Evolutionary conservation across 2,113 vertebrate species (phyloP).

Genomic region (Corynorhinus townsendii): DNA sequence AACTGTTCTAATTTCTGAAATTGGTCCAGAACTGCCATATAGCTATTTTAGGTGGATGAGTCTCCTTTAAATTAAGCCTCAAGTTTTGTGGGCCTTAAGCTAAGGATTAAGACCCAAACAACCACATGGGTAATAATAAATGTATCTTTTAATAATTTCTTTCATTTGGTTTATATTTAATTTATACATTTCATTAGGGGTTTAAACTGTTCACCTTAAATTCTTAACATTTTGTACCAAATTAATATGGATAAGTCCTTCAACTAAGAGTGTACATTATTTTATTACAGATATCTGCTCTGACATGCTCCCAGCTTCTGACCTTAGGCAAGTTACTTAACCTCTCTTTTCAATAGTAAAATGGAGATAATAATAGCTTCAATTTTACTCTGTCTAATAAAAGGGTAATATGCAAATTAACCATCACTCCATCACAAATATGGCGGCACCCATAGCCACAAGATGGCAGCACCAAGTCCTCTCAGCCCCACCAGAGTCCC

Average conservation of each 20-base stretch:
- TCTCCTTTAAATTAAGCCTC: background rate
- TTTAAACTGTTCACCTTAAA: background rate
- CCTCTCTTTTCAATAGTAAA: background rate
- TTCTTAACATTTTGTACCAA: background rate
- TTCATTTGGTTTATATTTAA: background rate
- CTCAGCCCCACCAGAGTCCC: too few relatives aligned
- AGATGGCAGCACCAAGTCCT: too few relatives aligned
- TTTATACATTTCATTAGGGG: background rate
- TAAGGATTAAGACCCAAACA: background rate
- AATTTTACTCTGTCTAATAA: background rate
- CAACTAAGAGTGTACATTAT: background rate
- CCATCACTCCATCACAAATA: too few relatives aligned
- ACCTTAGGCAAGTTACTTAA: background rate
- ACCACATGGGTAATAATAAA: background rate
- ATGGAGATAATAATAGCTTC: background rate
- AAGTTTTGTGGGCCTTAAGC: background rate
- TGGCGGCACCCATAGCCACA: too few relatives aligned
- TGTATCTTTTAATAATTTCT: background rate
- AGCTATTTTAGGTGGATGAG: background rate
- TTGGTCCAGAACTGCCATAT: background rate
- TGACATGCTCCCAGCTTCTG: background rate
- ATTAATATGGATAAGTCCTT: background rate
- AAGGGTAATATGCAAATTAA: too few relatives aligned
- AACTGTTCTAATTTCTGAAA: constrained; percentile 11
- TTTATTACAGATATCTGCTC: background rate